Base-by-base conservation (phyloP, 2,797 vertebrate genomes). In the Champsocephalus gunnari region DNA sequence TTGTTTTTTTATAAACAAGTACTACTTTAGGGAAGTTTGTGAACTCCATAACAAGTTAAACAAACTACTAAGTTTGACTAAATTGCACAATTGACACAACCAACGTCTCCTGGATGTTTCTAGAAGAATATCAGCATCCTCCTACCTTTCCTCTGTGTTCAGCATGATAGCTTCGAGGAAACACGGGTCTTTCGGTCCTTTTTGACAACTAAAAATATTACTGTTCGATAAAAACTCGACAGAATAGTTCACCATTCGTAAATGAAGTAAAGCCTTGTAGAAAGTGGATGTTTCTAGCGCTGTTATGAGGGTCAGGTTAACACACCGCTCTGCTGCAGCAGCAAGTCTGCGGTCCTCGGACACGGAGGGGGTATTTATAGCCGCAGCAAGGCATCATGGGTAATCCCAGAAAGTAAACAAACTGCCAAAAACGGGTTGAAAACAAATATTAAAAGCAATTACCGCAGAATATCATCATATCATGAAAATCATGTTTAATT, bases 111-210 rank as follows among this genome's bases (percentile, higher is more conserved):
- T 38, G 34, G 3, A 34, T 11, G 54, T 62, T 12, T 79, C 58
- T 3, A 41, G 51, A 21, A 60, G 17, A n/a, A 45, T 2, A 34
- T 12, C 3, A 72, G 61, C 53, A 28, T 59, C 48, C 9, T 80
- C 94, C 85, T 93, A 95, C 94, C 94, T 95, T 84, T 94, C 92
- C 87, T 94, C 93, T 32, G 91, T 90, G 88, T 94, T 93, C 88
- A 92, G 87, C 94, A 95, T 95, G 82, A 75, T 89, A 71, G 81
- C 77, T 77, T 91, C 64, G 80, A 71, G 78, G 64, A 74, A 71
- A 86, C 73, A 24, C 54, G 69, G 61, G n/a, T 84, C 68, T 88
- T 84, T 80, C 12, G 68, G 43, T 90, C 85, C 83, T 88, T 84
- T 89, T 16, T 84, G 62, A 89, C 78, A 90, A 84, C 81, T 85